A percentile compares a stretch with the other conserved stretches of the same genome.
Conservation (phyloP, 2,888 invertebrate genomes). For the Achlya flavicornis region DNA sequence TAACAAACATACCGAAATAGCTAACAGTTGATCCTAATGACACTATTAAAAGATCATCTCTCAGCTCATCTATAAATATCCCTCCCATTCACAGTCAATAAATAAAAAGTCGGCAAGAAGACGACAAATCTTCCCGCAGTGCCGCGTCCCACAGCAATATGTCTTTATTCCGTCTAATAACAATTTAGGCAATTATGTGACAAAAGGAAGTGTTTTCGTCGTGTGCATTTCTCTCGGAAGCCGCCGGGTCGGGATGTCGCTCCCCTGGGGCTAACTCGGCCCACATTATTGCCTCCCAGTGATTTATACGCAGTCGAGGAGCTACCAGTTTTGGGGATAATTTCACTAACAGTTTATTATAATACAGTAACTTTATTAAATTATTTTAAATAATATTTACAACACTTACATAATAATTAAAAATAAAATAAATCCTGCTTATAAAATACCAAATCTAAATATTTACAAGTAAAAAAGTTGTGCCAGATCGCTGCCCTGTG, state of each 20-base stretch:
- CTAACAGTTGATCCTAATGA: constrained; percentile 51
- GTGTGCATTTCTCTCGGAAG: constrained; percentile 61
- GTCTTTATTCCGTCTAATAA: constrained; percentile 83
- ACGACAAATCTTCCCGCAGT: constrained; percentile 43
- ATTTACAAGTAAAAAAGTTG: too few species aligned
- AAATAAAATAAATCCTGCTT: too few species aligned
- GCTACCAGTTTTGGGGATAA: constrained; percentile 59
- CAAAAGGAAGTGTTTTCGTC: constrained; percentile 79
- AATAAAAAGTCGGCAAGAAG: constrained; percentile 43
- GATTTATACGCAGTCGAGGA: constrained; percentile 66
- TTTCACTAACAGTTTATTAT: constrained; percentile 22
- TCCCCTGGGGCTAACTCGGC: constrained; percentile 62
- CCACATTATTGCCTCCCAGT: constrained; percentile 78
- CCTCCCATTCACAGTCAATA: constrained; percentile 38
- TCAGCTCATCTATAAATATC: constrained; percentile 73
- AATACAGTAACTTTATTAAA: background rate
- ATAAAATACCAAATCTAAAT: too few species aligned
- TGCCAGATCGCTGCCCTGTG: too few species aligned
- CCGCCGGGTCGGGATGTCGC: constrained; percentile 30
- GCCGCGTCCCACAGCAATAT: constrained; percentile 66
- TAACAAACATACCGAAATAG: constrained; percentile 24
- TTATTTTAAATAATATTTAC: too few species aligned
- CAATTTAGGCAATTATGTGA: constrained; percentile 83
- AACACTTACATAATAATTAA: too few species aligned
- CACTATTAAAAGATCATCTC: constrained; percentile 78